Evolutionary conservation across 2,888 invertebrate genomes (phyloP).

Genomic region (Nomada fucata): DNA sequence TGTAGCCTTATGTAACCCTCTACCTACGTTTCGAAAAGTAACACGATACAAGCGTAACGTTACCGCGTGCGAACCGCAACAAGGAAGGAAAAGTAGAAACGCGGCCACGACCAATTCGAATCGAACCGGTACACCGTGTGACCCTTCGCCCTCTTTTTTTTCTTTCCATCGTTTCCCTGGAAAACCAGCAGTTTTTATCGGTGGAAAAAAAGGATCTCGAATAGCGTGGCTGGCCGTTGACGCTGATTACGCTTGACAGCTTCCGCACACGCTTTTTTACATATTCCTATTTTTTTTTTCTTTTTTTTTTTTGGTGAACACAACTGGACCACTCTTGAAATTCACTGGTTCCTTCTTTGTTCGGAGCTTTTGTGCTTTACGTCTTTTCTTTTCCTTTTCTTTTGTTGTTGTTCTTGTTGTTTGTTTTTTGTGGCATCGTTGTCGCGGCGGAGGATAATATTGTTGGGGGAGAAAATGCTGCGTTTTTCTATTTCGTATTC

Average conservation of each 20-base stretch:
- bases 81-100: conserved; percentile 71
- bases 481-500: too few species aligned
- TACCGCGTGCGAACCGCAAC: conserved; percentile 76
- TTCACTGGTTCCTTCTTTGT: conserved; percentile 24
- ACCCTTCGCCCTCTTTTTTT: conserved; percentile 66
- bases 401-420: neutral
- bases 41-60: conserved; percentile 77
- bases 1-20: conserved; percentile 70
- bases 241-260: conserved; percentile 80
- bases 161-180: conserved; percentile 66
- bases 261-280: conserved; percentile 74
- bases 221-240: conserved; percentile 69
- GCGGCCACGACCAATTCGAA: conserved; percentile 75
- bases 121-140: conserved; percentile 71
- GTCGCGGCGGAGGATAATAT: neutral
- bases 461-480: neutral
- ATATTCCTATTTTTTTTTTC: conserved; percentile 12
- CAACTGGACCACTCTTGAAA: conserved; percentile 22
- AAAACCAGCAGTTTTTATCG: conserved; percentile 67
- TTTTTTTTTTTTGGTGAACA: neutral
- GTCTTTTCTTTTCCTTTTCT: neutral
- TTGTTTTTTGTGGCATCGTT: neutral
- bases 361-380: neutral
- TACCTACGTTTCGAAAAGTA: conserved; percentile 72
- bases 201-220: conserved; percentile 64